Evolutionary conservation across 92 coral and sea anemone species (phyloP), one percentile per base, ranked within the genome.

Genomic region (Metridium senile): DNA sequence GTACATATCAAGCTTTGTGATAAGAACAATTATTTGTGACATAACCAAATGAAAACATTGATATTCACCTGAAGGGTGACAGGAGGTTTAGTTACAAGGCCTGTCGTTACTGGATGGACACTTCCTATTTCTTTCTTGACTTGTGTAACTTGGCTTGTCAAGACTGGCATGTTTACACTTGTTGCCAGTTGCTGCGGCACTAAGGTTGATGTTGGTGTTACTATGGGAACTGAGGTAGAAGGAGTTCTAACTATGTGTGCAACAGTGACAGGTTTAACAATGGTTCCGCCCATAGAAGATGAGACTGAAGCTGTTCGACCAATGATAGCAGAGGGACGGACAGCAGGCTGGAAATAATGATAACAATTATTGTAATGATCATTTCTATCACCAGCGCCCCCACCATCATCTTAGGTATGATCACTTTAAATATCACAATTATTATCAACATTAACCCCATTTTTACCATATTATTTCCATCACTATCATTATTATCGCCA

Each of bases 251-350:
- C 66, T 28, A 79, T 62, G 29, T 73, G 78, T 11, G 64, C 49
- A 19, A 79, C 84, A 32, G 72, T 20, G 11, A 74, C 61, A 28
- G 84, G 84, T 70, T 79, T 79, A 16, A 70, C 49, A 6, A 54
- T n/a, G 25, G 13, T 79, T 35, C 84, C 66, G 22, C 58, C 66
- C 9, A 71, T 30, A 26, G 84, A 79, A 20, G 74, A 74, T 10
- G 91, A 85, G 53, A 82, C 84, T 13, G 97, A 91, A 20, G 74
- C 64, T 35, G 93, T 79, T 74, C 97, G 68, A 21, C 84, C 75
- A 25, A 84, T 58, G 16, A 89, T 68, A 22, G 97, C 87, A 61
- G 80, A 66, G 26, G 97, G 75, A 77, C 97, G 86, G 18, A 85
- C 30, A 54, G 68, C 32, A 30, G 71, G 61, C 84, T 79, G 59